These are phyloP conservation scores for Nothocercus julius DNA, from an alignment of 2,113 vertebrate genomes.

Conservation along the genomic window DNA sequence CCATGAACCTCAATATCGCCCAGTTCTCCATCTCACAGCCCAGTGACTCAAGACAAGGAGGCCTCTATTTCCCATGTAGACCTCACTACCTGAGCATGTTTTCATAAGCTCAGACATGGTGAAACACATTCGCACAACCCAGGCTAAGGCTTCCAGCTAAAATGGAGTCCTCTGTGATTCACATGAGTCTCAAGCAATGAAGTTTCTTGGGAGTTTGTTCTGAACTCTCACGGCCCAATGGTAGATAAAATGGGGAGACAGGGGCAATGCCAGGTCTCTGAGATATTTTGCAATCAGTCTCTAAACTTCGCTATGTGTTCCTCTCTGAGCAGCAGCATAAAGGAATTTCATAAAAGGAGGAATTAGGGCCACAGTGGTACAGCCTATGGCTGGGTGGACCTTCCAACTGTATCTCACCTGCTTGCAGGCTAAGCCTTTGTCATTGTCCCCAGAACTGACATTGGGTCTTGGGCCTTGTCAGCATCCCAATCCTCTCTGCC, in stretches of 20 bases:
- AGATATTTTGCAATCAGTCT: background rate
- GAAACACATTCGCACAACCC: too few species aligned
- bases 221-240: background rate
- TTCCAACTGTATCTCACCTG: background rate
- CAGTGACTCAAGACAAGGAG: background rate
- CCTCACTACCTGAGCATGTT: background rate
- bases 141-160: background rate
- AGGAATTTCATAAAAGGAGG: background rate
- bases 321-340: background rate
- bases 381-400: background rate
- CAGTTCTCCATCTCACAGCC: background rate
- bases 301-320: accelerated
- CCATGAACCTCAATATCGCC: background rate
- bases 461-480: background rate
- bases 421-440: background rate
- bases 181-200: background rate
- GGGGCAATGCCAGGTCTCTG: background rate
- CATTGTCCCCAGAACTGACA: background rate
- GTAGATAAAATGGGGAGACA: background rate
- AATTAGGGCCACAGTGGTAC: background rate
- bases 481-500: background rate
- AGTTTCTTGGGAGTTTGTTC: background rate
- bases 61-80: background rate
- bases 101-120: background rate
- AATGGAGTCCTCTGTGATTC: background rate